These are phyloP conservation scores for Lochmaea crataegi DNA, from an alignment of 2,888 invertebrate genomes.

Conservation along the genomic window DNA sequence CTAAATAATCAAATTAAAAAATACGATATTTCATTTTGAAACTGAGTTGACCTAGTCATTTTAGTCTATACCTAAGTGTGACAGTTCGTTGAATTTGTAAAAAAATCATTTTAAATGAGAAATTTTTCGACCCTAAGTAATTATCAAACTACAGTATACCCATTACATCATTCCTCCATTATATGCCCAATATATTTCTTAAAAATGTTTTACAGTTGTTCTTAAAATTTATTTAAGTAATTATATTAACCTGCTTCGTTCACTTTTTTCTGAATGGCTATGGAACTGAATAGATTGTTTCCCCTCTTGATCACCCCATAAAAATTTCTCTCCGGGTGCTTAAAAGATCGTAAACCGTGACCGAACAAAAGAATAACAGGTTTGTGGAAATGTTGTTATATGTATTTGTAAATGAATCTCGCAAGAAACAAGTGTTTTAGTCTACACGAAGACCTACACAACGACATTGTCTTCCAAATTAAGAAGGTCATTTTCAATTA, in stretches of 20 bases:
- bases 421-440: slow-evolving; percentile 25
- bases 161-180: no score
- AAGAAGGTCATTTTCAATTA: slow-evolving; percentile 37
- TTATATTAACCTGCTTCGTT: not conserved
- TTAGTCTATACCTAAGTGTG: no score
- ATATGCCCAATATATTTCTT: no score
- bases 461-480: slow-evolving; percentile 38
- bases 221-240: no score
- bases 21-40: no score
- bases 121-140: no score
- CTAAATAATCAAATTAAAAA: no score
- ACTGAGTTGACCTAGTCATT: no score
- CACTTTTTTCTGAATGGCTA: not conserved
- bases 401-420: not conserved
- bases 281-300: not conserved
- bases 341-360: slow-evolving; percentile 19
- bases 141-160: no score
- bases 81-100: no score
- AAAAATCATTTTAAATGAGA: no score
- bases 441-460: slow-evolving; percentile 35
- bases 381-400: slow-evolving; percentile 13
- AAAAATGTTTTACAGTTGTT: no score
- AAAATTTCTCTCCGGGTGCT: slow-evolving; percentile 15
- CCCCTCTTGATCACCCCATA: slow-evolving; percentile 19
- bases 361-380: slow-evolving; percentile 33